Base-by-base conservation (phyloP, 2,888 invertebrate species). In the Pyrocoelia pectoralis region DNA sequence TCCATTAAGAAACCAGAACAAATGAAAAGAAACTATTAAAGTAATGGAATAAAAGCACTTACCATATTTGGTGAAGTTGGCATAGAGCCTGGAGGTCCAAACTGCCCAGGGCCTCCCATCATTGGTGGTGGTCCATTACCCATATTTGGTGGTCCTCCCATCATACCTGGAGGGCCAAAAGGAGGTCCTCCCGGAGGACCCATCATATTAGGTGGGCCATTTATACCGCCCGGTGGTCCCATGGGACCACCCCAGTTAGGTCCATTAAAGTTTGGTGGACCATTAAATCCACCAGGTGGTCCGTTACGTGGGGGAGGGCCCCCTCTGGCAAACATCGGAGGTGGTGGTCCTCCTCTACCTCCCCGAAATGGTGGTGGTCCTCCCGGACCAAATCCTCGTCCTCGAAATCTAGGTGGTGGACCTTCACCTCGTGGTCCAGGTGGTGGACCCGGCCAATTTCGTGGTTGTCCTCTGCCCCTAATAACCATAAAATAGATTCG, bases 161-260 rank as follows among this genome's bases (percentile, higher is more conserved):
- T 55, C 63, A 70, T 68, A 3, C 68, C 67, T 12, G 71, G 72
- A 0, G 74, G 76, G 28, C 74, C 85, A 64, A 83, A 85, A 2
- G 70, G 69, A 29, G 84, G 84, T 0, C 84, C 84, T 71, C 84
- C 84, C n/a, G 78, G 76, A 9, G 70, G 74, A 0, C 84, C 85
- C 85, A 85, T 85, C 83, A 86, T 83, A 66, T 84, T 84, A 0
- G 86, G 87, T 18, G 81, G 81, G 53, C 81, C 81, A 53, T 76
- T 76, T 67, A 78, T 73, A 0, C 84, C 84, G 0, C 85, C 85
- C 80, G 85, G 84, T 1, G 85, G 86, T 0, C 86, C 86, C 4
- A 84, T 84, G 0, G 86, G 85, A 0, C 86, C 86, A 10, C 88
- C 89, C 90, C 91, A 92, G 77, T 89, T 91, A 12, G 88, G 89